Base-by-base conservation (phyloP, 2,113 vertebrate species). In the Bufo bufo region DNA sequence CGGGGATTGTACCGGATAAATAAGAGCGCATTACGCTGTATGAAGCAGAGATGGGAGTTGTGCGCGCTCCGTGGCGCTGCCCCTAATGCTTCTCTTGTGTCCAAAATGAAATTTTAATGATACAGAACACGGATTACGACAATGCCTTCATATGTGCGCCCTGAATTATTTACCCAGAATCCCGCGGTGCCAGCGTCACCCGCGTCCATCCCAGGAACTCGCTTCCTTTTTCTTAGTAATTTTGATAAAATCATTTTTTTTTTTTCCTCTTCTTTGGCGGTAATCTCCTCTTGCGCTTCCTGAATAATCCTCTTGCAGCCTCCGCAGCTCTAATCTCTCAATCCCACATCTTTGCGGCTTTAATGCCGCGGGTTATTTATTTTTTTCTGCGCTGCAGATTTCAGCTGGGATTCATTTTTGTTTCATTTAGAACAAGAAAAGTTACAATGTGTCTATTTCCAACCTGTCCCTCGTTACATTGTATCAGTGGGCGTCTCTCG, bases 171-270 rank as follows among this genome's bases (percentile, higher is more conserved):
- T 88, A 77, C 79, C 78, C 54, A 78, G 58, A 86, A 78, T 77
- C 72, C 72, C n/a, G 3, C 7, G 11, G 20, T 65, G 19, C 59
- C 47, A 59, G 66, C 72, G 58, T 49, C 12, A 4, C 19, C 20
- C 1, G 47, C 63, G 56, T 78, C 20, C 56, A 66, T 47, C 45
- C 69, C 17, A 19, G 47, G 47, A 78, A 52, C 85, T 19, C 85
- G 33, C 75, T 66, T 65, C 75, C 69, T 89, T 88, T 89, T 89
- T 82, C 77, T 85, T 61, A 47, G 87, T 90, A 91, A 92, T 92
- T 92, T 92, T 90, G 91, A 92, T 92, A 88, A 92, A 92, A 90
- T 61, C 90, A 91, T 91, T 90, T 88, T 90, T 90, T 87, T 90
- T 86, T 86, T 33, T 33, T 33, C 33, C 33, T 33, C 33, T 49